These are phyloP conservation scores for Apeltes quadracus DNA, from an alignment of 2,113 vertebrate genomes.

Conservation along the genomic window DNA sequence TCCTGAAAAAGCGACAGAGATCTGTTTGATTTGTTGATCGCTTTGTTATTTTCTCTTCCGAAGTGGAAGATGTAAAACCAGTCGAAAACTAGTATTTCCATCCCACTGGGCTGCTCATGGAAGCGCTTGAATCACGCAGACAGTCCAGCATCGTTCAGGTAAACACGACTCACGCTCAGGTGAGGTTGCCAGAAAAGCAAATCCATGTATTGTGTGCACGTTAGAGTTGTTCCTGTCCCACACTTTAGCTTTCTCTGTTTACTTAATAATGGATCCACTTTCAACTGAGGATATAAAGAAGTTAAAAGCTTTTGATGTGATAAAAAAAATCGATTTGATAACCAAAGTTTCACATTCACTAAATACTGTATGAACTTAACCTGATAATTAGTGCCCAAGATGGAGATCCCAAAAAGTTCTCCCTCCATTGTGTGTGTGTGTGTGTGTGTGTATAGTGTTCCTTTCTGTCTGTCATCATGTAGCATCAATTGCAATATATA, in stretches of 20 bases:
- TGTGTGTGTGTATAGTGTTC: constrained; percentile 31
- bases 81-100: not conserved
- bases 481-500: constrained; percentile 28
- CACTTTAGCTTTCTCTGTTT: constrained; percentile 35
- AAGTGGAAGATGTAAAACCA: not conserved
- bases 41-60: not conserved
- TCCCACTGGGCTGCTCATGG: not conserved
- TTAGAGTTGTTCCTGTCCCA: constrained; percentile 46
- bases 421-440: constrained; percentile 41
- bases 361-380: constrained; percentile 10
- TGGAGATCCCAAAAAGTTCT: constrained; percentile 46
- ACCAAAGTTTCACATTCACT: constrained; percentile 37
- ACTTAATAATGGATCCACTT: constrained; percentile 32
- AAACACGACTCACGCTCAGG: not conserved
- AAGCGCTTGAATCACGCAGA: not conserved
- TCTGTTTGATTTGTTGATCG: not conserved
- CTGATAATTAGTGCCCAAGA: constrained; percentile 49
- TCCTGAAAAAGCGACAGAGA: not conserved
- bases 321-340: constrained; percentile 8
- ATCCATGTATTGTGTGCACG: constrained; percentile 17
- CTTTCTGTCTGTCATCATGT: constrained; percentile 37
- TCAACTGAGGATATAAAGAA: constrained; percentile 31
- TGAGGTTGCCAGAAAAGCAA: not conserved
- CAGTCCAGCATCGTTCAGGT: not conserved
- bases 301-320: constrained; percentile 20